phyloP scores from a whole-genome alignment of 2,113 vertebrate species.

The Leuciscus idus region DNA sequence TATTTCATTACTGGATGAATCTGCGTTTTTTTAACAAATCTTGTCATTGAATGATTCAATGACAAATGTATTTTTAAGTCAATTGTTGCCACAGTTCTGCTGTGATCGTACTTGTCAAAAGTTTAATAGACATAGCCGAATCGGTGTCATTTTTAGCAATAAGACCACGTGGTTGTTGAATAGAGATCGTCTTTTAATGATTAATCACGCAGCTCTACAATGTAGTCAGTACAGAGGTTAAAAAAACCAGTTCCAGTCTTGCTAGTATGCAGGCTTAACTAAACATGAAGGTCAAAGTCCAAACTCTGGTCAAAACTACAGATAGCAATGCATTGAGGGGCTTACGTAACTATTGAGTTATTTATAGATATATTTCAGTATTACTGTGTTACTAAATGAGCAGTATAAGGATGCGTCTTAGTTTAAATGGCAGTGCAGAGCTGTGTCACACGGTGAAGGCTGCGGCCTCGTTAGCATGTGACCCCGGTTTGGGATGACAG shows the following conservation, averaged over 20 bases:
- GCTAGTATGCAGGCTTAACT: too few relatives aligned
- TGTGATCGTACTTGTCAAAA: too few relatives aligned
- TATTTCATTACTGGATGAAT: too few relatives aligned
- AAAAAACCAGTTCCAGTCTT: background rate
- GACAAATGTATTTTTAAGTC: too few relatives aligned
- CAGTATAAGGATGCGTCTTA: background rate
- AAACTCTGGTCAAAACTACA: background rate
- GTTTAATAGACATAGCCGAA: too few relatives aligned
- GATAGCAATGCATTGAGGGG: background rate
- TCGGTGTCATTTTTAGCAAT: too few relatives aligned
- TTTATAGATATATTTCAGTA: background rate
- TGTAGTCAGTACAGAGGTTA: background rate
- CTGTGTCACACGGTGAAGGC: constrained; percentile 39
- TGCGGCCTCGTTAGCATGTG: constrained; percentile 34
- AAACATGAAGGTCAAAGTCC: background rate
- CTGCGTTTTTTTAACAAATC: too few relatives aligned
- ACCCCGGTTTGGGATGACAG: constrained; percentile 49
- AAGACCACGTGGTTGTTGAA: too few relatives aligned
- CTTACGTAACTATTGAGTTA: background rate
- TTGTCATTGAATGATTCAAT: too few relatives aligned
- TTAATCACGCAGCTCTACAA: constrained; percentile 7
- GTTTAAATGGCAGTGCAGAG: constrained; percentile 15
- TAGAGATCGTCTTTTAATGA: too few relatives aligned
- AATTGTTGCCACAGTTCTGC: too few relatives aligned
- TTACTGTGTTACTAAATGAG: background rate